A percentile compares a stretch with the other conserved stretches of the same genome.
Conservation (phyloP, 2,888 invertebrate species). For the Amaurobius ferox region DNA sequence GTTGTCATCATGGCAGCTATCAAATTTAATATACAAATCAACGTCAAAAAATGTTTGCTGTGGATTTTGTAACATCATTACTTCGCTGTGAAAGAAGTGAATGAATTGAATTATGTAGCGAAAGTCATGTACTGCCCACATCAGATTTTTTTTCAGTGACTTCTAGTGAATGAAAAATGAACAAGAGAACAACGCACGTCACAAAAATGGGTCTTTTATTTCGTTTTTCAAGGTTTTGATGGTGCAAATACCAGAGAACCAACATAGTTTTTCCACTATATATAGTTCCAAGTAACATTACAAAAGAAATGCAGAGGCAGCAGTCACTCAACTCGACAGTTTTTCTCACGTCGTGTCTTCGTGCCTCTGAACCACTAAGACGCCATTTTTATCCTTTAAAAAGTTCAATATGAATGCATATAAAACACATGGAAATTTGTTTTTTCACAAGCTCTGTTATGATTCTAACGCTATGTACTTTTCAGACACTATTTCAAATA, state of each 20-base stretch:
- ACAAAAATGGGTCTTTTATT: slow-evolving; percentile 11
- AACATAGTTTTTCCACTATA: background rate
- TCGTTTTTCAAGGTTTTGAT: background rate
- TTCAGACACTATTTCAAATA: background rate
- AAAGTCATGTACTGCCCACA: too few species aligned
- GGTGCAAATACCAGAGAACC: slow-evolving; percentile 7
- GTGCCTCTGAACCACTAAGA: background rate
- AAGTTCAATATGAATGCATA: slow-evolving; percentile 9
- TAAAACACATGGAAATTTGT: slow-evolving; percentile 7
- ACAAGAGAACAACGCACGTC: background rate
- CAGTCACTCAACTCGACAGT: background rate
- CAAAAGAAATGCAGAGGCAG: slow-evolving; percentile 12
- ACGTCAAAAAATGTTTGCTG: too few species aligned
- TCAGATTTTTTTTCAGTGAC: too few species aligned
- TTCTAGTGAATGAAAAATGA: too few species aligned
- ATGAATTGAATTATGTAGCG: too few species aligned
- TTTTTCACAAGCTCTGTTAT: slow-evolving; percentile 1
- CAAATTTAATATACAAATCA: too few species aligned
- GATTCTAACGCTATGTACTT: background rate
- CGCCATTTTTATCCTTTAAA: background rate
- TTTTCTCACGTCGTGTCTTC: background rate
- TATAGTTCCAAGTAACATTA: background rate
- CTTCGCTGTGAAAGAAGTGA: too few species aligned
- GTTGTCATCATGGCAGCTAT: too few species aligned
- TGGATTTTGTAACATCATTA: too few species aligned